Evolutionary conservation across 1,140 invertebrate genomes (phyloP), one percentile per base, ranked within the genome.

Genomic region (Lordiphosa mommai): DNA sequence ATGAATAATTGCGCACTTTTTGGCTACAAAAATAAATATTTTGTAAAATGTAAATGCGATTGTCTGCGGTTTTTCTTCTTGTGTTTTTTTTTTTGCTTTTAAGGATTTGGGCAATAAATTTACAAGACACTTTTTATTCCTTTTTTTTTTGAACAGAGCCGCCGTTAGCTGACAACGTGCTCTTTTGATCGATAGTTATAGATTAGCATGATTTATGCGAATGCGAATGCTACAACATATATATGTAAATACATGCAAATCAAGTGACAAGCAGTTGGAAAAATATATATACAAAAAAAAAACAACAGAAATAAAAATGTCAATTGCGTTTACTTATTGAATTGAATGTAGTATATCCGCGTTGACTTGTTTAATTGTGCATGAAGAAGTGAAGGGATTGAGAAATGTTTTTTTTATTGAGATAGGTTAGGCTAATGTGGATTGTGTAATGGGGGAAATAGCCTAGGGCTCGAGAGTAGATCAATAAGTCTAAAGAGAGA

Each of bases 1-100:
- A 52, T 82, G 53, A 82, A 82, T 82, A 74, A 80, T 82, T 82
- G 76, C 66, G 71, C 76, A 74, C 76, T 23, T 33, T 50, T 23
- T 16, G 27, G 40, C 40, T 43, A 43, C 40, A 43, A 43, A 43
- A 43, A 43, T 43, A 43, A 43, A 43, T 43, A 43, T 23, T 27
- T 27, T 43, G 27, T 43, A 43, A 43, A 43, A 43, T 43, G 40
- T 43, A 43, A 43, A 43, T 43, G 40, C 20, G 14, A 43, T 43
- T 43, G 23, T 20, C 17, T 37, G 34, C 38, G 8, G 9, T 40
- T 5, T 10, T 5, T n/a, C 40, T 20, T n/a, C 5, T 1, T 10
- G 2, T 27, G 3, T 7, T 12, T 20, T 43, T 13, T 16, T 14
- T 4, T 9, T 16, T 9, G 13, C 7, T 41, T 17, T 9, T 32